These are phyloP conservation scores for Metalampra italica DNA, from an alignment of 2,888 invertebrate genomes.

Conservation along the genomic window DNA sequence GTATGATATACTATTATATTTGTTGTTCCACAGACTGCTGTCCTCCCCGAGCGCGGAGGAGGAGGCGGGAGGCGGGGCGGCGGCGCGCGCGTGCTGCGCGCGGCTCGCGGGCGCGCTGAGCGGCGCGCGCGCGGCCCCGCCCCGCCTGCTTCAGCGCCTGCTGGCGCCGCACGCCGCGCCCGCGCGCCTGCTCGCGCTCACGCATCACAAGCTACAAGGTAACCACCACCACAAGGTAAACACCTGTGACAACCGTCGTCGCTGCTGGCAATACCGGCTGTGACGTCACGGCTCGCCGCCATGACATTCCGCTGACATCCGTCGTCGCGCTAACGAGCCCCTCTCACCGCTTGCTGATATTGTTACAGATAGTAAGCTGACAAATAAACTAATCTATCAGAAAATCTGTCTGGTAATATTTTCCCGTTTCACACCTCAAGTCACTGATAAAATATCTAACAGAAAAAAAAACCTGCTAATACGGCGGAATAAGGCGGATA, in stretches of 20 bases:
- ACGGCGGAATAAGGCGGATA: too few species aligned
- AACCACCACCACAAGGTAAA: constrained; percentile 1
- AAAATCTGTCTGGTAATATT: too few species aligned
- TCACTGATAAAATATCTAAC: too few species aligned
- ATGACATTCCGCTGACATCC: too few species aligned
- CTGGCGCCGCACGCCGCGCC: constrained; percentile 30
- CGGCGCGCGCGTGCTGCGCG: constrained; percentile 50
- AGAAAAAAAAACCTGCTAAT: too few species aligned
- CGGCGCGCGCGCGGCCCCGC: constrained; percentile 27
- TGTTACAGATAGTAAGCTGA: too few species aligned
- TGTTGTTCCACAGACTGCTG: constrained; percentile 3
- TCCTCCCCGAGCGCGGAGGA: constrained; percentile 24
- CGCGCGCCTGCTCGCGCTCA: constrained; percentile 15
- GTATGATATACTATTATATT: too few species aligned
- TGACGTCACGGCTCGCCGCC: too few species aligned
- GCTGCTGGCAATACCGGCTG: background rate
- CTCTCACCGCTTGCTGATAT: too few species aligned
- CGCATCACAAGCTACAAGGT: constrained; percentile 22
- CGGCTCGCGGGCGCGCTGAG: constrained; percentile 38
- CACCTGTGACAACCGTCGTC: background rate
- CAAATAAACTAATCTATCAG: too few species aligned
- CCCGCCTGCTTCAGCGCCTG: constrained; percentile 40
- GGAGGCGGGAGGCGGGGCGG: constrained; percentile 43
- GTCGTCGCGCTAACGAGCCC: too few species aligned
- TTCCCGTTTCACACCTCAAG: too few species aligned